Base-by-base conservation (phyloP, 2,888 invertebrate genomes). In the Oxytorus armatus region DNA sequence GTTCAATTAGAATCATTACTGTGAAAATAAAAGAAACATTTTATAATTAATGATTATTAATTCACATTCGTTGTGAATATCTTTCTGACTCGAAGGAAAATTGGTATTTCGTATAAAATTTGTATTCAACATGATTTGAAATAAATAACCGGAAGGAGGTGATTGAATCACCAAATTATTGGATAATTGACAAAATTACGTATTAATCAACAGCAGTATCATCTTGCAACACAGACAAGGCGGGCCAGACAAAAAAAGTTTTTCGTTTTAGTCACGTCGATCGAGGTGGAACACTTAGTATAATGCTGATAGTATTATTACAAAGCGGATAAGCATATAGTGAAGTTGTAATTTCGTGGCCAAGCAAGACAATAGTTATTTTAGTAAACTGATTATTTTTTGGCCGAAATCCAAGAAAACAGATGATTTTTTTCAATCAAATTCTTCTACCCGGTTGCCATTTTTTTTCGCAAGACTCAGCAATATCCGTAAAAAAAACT, bases 1-100 rank as follows among this genome's bases (percentile, higher is more conserved):
- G 16, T 36, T 66, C 65, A 33, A 66, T 36, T 3, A 29, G 49
- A 66, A n/a, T 47, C 18, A 14, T 65, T n/a, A 65, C 42, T 49
- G n/a, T 47, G 47, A 65, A 65, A 29, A 11, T n/a, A 57, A 65
- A 29, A 29, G 29, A 5, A 29, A 33, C 16, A 14, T 47, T 47
- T 10, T 33, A 47, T 49, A 33, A 65, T 33, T 47, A 10, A 11
- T 18, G 44, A 44, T 42, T 29, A 63, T 44, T 10, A 25, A 44
- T 21, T 2, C 7, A 16, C 39, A 63, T 25, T 44, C 16, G 42
- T 63, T 1, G 2, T 8, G 39, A 25, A n/a, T 63, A 16, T 23
- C 44, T 14, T 3, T 44, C 14, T n/a, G 59, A 21, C 39, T 42
- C 39, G 39, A 11, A 11, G 29, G 29, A 55, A 55, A 55, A 25